Percentiles rank a stretch among this genome's conserved stretches.
Evolutionary conservation across 1,140 invertebrate species (phyloP).

Genomic region (Philopotamus ludificatus): DNA sequence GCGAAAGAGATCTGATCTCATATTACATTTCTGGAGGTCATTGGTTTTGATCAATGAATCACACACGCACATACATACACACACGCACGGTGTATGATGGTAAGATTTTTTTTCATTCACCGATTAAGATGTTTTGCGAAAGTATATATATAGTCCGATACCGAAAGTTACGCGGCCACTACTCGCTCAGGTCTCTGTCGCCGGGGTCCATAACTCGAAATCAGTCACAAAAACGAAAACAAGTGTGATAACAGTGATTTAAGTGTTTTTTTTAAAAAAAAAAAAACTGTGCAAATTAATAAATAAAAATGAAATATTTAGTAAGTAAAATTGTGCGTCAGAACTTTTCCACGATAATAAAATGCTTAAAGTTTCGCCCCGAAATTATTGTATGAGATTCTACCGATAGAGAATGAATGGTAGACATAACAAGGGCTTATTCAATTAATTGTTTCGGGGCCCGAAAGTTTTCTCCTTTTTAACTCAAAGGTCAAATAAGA

Average conservation of each 20-base stretch:
- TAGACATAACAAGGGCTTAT: too few relatives aligned
- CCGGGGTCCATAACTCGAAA: background rate
- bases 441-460: background rate
- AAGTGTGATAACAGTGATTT: background rate
- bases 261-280: background rate
- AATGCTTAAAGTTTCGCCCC: too few relatives aligned
- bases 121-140: constrained; percentile 35
- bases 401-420: too few relatives aligned
- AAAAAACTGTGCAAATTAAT: background rate
- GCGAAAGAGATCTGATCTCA: too few relatives aligned
- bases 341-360: too few relatives aligned
- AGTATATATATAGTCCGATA: constrained; percentile 28
- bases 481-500: background rate
- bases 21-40: too few relatives aligned
- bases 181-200: background rate
- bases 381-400: too few relatives aligned
- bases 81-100: background rate
- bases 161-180: constrained; percentile 10
- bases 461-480: background rate
- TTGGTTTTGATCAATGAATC: too few relatives aligned
- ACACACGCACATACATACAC: background rate
- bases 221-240: background rate
- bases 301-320: constrained; percentile 2
- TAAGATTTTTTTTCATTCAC: constrained; percentile 21
- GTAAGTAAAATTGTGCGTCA: constrained; percentile 9